Evolutionary conservation across 2,888 invertebrate species (phyloP), one percentile per base, ranked within the genome.

Genomic region (Tricholauxania praeusta): DNA sequence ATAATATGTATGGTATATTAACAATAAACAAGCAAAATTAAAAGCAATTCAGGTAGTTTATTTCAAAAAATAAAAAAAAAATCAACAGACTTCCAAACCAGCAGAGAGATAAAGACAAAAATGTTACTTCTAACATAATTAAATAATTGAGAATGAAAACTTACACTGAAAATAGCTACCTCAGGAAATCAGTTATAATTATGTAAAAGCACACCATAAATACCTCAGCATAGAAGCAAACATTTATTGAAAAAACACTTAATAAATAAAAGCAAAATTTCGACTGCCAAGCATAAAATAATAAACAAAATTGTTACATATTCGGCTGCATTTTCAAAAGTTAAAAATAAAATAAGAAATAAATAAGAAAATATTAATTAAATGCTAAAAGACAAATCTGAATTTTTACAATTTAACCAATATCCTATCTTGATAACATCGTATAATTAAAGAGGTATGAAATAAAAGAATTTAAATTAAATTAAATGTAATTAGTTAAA

Each of bases 11-110:
- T 22, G 3, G 32, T 60, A 32, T 14, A 62, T 62, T 12, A 10
- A 39, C 10, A 39, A 5, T 47, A 48, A 48, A 14, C 71, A 70
- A 52, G 62, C 47, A 79, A 79, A 81, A 82, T 82, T 82, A 32
- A 82, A 82, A 81, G 82, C 79, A 82, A 82, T 82, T 82, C 82
- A 82, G 82, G 82, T 82, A 48, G 49, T 49, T 39, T 39, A 67
- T 48, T 51, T 60, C 22, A 8, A 55, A 22, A 57, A 73, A 52
- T 48, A 66, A 51, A 72, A 49, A 39, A 8, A 39, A 53, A 68
- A 49, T 62, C 39, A 66, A 57, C 73, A 65, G 75, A 75, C 75
- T 80, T 78, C 80, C 78, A 80, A 76, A 59, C 47, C 8, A 67
- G 66, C 57, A 53, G 67, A 63, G 49, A 62, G 39, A 67, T 32